Evolutionary conservation across 2,113 vertebrate species (phyloP).

Genomic region (Egretta garzetta): DNA sequence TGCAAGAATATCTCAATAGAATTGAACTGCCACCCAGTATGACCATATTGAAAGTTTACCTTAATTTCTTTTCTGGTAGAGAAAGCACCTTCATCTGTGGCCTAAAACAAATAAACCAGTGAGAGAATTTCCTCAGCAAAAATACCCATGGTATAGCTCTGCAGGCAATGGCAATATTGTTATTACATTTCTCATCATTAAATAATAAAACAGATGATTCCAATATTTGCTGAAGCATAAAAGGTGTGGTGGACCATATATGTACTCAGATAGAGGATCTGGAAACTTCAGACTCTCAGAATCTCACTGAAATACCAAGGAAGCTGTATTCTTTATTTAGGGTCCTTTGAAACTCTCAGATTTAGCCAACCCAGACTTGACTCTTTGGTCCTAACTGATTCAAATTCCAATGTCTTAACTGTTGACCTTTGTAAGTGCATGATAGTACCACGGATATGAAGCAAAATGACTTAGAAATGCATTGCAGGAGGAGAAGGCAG

Average conservation of each 20-base stretch:
- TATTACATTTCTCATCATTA: neutral
- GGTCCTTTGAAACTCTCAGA: neutral
- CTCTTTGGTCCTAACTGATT: neutral
- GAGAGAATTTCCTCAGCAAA: neutral
- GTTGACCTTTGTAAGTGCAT: neutral
- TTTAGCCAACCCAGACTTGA: neutral
- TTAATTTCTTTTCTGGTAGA: neutral
- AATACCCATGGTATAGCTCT: neutral
- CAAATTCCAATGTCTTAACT: neutral
- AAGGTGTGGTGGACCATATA: too few relatives aligned
- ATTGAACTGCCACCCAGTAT: neutral
- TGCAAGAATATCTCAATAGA: neutral
- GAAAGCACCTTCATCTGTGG: neutral
- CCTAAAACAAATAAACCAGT: neutral
- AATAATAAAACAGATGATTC: neutral
- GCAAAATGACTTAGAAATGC: too few relatives aligned
- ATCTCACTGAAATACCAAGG: neutral
- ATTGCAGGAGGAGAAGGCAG: neutral
- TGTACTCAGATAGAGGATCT: neutral
- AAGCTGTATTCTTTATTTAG: neutral
- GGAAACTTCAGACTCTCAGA: neutral
- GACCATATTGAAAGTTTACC: neutral
- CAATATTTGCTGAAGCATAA: neutral
- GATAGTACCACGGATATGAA: neutral
- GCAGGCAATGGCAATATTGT: neutral